A percentile compares a stretch with the other conserved stretches of the same genome.
These are phyloP conservation scores for Cynopterus brachyotis DNA, from an alignment of 2,113 vertebrate genomes.

Conservation along the genomic window DNA sequence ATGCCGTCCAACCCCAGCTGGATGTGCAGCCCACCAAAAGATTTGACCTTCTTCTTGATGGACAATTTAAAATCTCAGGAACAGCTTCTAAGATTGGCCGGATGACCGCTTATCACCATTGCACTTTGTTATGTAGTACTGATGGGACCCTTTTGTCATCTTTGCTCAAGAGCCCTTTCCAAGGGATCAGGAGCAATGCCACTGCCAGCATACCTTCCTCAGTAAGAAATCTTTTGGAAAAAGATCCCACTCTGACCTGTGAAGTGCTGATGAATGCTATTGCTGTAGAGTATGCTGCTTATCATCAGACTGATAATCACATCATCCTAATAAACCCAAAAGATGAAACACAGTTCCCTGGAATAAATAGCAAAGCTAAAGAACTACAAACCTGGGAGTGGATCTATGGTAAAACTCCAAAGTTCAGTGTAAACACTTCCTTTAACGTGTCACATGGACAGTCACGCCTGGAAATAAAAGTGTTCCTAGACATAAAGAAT, in stretches of 20 bases:
- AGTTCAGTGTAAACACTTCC: constrained; percentile 87
- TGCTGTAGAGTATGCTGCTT: constrained; percentile 85
- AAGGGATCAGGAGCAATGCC: constrained; percentile 91
- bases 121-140: constrained; percentile 90
- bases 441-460: constrained; percentile 81
- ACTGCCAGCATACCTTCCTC: constrained; percentile 91
- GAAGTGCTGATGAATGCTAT: constrained; percentile 87
- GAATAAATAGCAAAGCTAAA: constrained; percentile 82
- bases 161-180: constrained; percentile 87
- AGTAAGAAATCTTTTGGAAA: constrained; percentile 91
- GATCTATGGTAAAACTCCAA: constrained; percentile 94
- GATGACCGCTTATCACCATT: constrained; percentile 93
- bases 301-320: constrained; percentile 80
- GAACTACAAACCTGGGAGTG: constrained; percentile 94
- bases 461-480: constrained; percentile 76
- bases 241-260: constrained; percentile 88
- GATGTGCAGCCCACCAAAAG: constrained; percentile 89
- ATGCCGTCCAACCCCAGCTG: constrained; percentile 84
- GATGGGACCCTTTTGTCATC: constrained; percentile 86
- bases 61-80: constrained; percentile 93
- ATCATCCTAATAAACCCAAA: constrained; percentile 86
- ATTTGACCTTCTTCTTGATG: constrained; percentile 90
- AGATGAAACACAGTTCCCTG: constrained; percentile 88
- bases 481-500: constrained; percentile 88
- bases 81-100: constrained; percentile 94